Evolutionary conservation across 2,888 invertebrate species (phyloP).

Genomic region (Blastobasis adustella): DNA sequence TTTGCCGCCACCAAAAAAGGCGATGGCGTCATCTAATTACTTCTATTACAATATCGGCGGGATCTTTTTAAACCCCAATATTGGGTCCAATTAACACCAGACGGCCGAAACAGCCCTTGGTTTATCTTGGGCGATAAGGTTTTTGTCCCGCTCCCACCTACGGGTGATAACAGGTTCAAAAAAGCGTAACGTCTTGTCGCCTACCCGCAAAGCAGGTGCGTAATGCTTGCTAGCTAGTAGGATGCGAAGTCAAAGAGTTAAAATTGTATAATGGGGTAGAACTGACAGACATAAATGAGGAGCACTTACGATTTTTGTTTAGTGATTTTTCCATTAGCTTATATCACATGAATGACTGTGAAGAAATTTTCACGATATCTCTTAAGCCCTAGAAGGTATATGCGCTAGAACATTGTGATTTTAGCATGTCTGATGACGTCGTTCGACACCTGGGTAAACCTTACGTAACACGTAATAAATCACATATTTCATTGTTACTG

Average conservation of each 20-base stretch:
- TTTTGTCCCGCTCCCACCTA: constrained; percentile 46
- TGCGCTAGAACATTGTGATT: too few species aligned
- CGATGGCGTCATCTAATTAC: constrained; percentile 16
- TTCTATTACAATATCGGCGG: constrained; percentile 27
- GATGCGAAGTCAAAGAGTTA: not conserved
- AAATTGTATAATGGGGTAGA: too few species aligned
- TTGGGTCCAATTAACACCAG: constrained; percentile 55
- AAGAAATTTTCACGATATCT: too few species aligned
- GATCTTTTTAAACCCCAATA: constrained; percentile 28
- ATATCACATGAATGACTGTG: too few species aligned
- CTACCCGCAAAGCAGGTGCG: constrained; percentile 47
- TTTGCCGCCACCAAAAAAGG: constrained; percentile 3
- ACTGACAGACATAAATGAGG: too few species aligned
- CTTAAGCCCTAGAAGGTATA: too few species aligned
- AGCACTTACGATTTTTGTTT: too few species aligned
- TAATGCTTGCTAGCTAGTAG: constrained; percentile 5
- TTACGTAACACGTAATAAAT: too few species aligned
- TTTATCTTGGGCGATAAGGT: constrained; percentile 48
- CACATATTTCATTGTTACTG: too few species aligned
- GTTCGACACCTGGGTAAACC: too few species aligned
- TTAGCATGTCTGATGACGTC: too few species aligned
- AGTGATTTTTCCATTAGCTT: too few species aligned
- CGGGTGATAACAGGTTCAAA: constrained; percentile 35
- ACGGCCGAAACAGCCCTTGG: constrained; percentile 25
- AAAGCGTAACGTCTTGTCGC: constrained; percentile 38